Evolutionary conservation across 2,113 vertebrate genomes (phyloP).

Genomic region (Leptocoma aspasia): DNA sequence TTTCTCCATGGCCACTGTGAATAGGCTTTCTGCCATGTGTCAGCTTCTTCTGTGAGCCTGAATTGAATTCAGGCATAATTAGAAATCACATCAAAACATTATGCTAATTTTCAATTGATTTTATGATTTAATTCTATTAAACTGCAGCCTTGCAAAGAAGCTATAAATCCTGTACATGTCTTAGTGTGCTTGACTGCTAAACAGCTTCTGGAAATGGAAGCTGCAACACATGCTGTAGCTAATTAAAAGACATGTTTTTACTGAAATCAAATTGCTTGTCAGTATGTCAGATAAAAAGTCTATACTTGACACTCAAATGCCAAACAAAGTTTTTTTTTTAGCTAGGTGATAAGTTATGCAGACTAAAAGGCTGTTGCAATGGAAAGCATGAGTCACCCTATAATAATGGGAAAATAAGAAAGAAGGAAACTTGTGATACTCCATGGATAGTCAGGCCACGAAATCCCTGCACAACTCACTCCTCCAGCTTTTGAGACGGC

Average conservation of each 20-base stretch:
- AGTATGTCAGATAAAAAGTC: conserved; percentile 54
- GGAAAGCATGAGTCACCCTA: not conserved
- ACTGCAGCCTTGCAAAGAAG: conserved; percentile 54
- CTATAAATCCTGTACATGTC: conserved; percentile 52
- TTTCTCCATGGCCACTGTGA: not conserved
- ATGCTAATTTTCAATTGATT: conserved; percentile 68
- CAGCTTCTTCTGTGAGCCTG: conserved; percentile 10
- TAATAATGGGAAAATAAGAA: not conserved
- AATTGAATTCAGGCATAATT: conserved; percentile 48
- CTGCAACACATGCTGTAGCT: conserved; percentile 27
- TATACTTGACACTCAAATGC: conserved; percentile 40
- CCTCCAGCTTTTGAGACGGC: not conserved
- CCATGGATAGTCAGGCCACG: not conserved
- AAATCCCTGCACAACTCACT: not conserved
- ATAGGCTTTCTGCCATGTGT: not conserved
- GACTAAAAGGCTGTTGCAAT: conserved; percentile 10
- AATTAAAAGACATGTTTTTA: conserved; percentile 42
- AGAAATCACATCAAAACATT: conserved; percentile 67
- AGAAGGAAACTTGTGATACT: not conserved
- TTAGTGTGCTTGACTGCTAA: conserved; percentile 31
- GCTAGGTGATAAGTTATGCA: conserved; percentile 29
- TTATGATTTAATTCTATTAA: conserved; percentile 68
- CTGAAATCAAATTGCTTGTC: conserved; percentile 57
- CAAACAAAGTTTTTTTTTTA: conserved; percentile 44
- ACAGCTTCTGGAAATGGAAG: conserved; percentile 60